Conservation (phyloP, 1,140 invertebrate genomes). For the Daktulosphaira vitifoliae region DNA sequence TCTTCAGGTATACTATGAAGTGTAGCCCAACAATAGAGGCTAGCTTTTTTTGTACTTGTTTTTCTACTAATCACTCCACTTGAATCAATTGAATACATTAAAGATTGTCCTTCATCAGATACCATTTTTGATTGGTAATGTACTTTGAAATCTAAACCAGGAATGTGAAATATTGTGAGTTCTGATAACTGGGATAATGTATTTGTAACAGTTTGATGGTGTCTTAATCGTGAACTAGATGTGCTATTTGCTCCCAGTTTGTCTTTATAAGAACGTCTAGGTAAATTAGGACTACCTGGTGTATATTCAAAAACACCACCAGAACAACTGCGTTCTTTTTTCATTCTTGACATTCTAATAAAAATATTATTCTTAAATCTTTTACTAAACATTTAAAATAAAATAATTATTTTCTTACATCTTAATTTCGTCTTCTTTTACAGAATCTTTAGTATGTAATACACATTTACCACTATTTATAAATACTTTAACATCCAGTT, state of each 20-base stretch:
- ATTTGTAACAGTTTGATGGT: slow-evolving; percentile 32
- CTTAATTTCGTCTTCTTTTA: slow-evolving; percentile 60
- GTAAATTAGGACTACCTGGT: slow-evolving; percentile 47
- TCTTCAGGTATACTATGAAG: slow-evolving; percentile 92
- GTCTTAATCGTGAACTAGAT: slow-evolving; percentile 45
- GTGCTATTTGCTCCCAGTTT: slow-evolving; percentile 46
- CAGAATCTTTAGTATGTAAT: slow-evolving; percentile 80
- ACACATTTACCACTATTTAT: slow-evolving; percentile 96
- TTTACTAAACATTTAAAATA: neutral
- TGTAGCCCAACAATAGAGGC: slow-evolving; percentile 90
- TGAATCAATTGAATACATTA: slow-evolving; percentile 38
- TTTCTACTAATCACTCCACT: slow-evolving; percentile 36
- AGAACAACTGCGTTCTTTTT: slow-evolving; percentile 61
- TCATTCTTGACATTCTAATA: slow-evolving; percentile 48
- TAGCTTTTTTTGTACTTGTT: slow-evolving; percentile 69
- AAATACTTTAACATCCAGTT: slow-evolving; percentile 90
- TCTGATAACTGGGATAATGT: slow-evolving; percentile 56
- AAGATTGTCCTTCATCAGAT: slow-evolving; percentile 50
- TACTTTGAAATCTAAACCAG: slow-evolving; percentile 86
- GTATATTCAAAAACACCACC: slow-evolving; percentile 59
- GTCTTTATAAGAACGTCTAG: slow-evolving; percentile 45
- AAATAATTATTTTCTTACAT: slow-evolving; percentile 43
- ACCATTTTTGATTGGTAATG: slow-evolving; percentile 80
- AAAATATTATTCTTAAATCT: neutral
- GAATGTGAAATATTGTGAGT: slow-evolving; percentile 87